Conservation (phyloP, 1,140 invertebrate genomes). For the Fopius arisanus region DNA sequence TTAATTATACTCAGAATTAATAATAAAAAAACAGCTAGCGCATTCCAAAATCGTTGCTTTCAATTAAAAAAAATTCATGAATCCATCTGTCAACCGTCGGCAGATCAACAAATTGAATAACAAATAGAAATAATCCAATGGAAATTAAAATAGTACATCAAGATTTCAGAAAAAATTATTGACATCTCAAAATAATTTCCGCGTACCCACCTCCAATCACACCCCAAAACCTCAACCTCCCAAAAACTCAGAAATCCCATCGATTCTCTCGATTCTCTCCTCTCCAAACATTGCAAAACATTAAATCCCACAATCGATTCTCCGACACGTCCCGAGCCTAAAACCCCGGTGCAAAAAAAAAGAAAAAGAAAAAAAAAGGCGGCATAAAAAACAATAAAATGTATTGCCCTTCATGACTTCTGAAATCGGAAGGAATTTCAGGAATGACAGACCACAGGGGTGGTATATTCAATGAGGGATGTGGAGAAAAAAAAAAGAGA, state of each 20-base stretch:
- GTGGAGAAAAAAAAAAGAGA: background rate
- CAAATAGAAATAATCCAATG: too few species aligned
- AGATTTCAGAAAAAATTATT: too few species aligned
- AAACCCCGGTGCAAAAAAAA: background rate
- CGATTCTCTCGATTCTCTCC: background rate
- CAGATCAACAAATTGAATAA: too few species aligned
- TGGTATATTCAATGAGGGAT: background rate
- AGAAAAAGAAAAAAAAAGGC: too few species aligned
- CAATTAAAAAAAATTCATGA: too few species aligned
- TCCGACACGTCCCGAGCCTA: background rate
- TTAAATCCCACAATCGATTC: background rate
- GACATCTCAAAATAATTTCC: too few species aligned
- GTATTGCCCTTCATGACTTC: slow-evolving; percentile 10
- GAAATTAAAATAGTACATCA: too few species aligned
- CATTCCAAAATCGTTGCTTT: too few species aligned
- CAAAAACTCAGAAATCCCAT: background rate
- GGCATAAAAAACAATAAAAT: slow-evolving; percentile 14
- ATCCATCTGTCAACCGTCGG: too few species aligned
- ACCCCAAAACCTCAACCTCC: background rate
- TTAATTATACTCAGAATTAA: too few species aligned
- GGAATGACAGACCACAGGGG: background rate
- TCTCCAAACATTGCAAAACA: background rate
- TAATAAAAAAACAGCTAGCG: too few species aligned
- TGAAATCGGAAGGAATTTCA: background rate
- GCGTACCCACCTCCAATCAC: too few species aligned